Evolutionary conservation across 2,113 vertebrate species (phyloP), one percentile per base, ranked within the genome.

Genomic region (Archocentrus centrarchus): DNA sequence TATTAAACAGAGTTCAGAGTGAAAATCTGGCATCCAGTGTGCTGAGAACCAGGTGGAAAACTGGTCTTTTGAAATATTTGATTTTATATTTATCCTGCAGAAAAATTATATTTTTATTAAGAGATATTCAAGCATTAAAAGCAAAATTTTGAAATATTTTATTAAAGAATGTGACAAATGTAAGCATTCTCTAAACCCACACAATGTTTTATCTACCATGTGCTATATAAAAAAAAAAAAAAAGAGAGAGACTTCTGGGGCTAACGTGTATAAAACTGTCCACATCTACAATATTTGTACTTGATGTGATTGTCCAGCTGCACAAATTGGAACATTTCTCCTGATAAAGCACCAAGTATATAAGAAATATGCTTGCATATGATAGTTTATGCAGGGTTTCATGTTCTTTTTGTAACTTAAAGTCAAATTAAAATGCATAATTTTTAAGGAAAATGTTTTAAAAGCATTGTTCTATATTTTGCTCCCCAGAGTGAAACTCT

Each of bases 71-170:
- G 4, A 87, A 53, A 80, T n/a, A 24, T 53, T 41, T 30, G 27
- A 18, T 85, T 85, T 80, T 85, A 9, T 77, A 57, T 47, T n/a
- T 0, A 53, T 30, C 66, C 50, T 24, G 57, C 11, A 66, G 5
- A 50, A 64, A 81, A 81, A 76, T 20, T 5, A 35, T 10, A 47
- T 80, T 58, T 85, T 59, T 81, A n/a, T 44, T 63, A 75, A 44
- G 22, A 57, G 2, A 59, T 44, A 75, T 20, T 59, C 2, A 30
- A 30, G 37, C n/a, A 50, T 85, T 32, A 13, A 73, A 73, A 20
- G 24, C 44, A 73, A 7, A 32, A 70, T 4, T 32, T 70, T 32
- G 10, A 70, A 70, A 50, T 30, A 30, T 30, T 70, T 70, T 6
- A 50, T 70, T 70, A 27, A 53, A 53, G 24, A 20, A 0, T 53